Evolutionary conservation across 1,140 invertebrate species (phyloP), one percentile per base, ranked within the genome.

Genomic region (Cherax destructor): DNA sequence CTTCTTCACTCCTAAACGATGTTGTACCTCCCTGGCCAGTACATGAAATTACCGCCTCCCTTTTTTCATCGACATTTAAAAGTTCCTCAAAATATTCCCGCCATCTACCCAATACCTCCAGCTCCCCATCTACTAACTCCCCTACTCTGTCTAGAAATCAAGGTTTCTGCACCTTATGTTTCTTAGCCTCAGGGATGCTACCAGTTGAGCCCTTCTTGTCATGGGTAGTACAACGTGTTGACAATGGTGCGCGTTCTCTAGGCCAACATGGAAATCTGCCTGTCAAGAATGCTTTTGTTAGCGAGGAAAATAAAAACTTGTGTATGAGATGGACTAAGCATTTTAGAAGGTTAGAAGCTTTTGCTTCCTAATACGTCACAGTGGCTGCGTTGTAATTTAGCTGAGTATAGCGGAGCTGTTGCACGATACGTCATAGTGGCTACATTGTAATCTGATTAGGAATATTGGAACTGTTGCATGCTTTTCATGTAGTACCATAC

Each of bases 141-240:
- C n/a, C n/a, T n/a, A n/a, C n/a, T n/a, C n/a, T n/a, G 30, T 80
- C 56, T 80, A 10, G n/a, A 50, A 9, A 52, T 21, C n/a, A 50
- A 52, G 47, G 13, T n/a, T 16, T 59, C 56, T 10, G 65, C 24
- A 24, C 76, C 10, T 65, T 77, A 77, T 77, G 18, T 50, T 90
- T 84, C 59, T 50, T 77, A 90, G 88, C 74, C 74, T 77, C 88
- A 84, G 88, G 88, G 74, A 90, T 83, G 80, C 80, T 59, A 50
- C 88, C 88, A 83, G 88, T 90, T 90, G 88, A 78, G 49, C 88
- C 88, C 50, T 90, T 90, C 88, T 84, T 90, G 72, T 84, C 88
- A n/a, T 90, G 88, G 88, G 88, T 90, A 90, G 30, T 90, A 81
- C 79, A 90, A 61, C 80, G 65, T 83, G 88, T 90, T 77, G 88